Base-by-base conservation (phyloP, 2,113 vertebrate genomes). In the Sylvia atricapilla region DNA sequence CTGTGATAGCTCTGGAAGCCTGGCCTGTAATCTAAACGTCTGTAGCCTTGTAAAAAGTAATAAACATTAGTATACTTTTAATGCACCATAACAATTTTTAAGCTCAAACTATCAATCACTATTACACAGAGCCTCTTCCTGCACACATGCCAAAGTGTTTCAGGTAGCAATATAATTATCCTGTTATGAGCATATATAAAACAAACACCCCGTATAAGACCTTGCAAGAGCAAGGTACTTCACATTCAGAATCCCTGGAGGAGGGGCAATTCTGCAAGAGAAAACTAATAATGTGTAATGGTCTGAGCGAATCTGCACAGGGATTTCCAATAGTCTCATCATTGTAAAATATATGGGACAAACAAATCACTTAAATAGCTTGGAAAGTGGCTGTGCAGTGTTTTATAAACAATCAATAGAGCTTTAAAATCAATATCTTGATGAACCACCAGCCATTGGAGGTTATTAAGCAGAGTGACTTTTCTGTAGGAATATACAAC, bases 391-490 rank as follows among this genome's bases (percentile, higher is more conserved):
- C 89, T 93, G 72, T 89, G 80, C 85, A 90, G 79, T 96, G 97
- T 96, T 97, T 98, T 93, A 95, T 94, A 93, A 94, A 94, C 90
- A 96, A 97, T 98, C 97, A 68, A 97, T 98, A 97, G 96, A 98
- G 94, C 96, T 97, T 97, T 98, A 96, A 94, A 98, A 98, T 97
- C 97, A 96, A 95, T 98, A 91, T 83, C 86, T 91, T 97, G 96
- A 96, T 97, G 95, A 96, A 88, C 89, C 95, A 87, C 66, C 46
- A 78, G 75, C 77, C 41, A 89, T 62, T 94, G 95, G 73, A 75
- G 62, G 89, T 96, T 95, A 87, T 84, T 78, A 95, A 93, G 70
- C 41, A 68, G 64, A 94, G 39, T 67, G 47, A 84, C 52, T 84
- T 90, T 93, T 88, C 95, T 84, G 58, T 10, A 50, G 60, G 47